Evolutionary conservation across 2,888 invertebrate species (phyloP), one percentile per base, ranked within the genome.

Genomic region (Metalampra italica): DNA sequence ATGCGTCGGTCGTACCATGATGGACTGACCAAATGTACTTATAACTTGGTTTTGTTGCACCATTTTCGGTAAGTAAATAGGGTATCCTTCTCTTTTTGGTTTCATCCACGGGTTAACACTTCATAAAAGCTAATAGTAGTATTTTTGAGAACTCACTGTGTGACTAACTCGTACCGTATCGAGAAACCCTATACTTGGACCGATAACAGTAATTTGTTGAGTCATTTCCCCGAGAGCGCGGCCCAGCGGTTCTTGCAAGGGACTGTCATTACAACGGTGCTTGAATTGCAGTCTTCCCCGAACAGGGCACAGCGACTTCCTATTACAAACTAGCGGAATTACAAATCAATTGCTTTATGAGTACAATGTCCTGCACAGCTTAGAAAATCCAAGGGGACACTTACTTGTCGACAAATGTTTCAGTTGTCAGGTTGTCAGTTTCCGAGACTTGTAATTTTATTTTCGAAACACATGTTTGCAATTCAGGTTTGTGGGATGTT

Each of bases 261-360:
- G 79, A 79, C 77, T 71, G 71, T 75, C 78, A 84, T 86, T 84
- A 87, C 78, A 85, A 86, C 87, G 86, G 85, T 77, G 68, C 74
- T 71, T 79, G 63, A 68, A 82, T 82, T 78, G 75, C 75, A 60
- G 75, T 55, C 66, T 62, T 70, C 67, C 62, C 62, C 54, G 61
- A 64, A 57, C 70, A 76, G 76, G 75, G 71, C 62, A 60, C 63
- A 49, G 57, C 60, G 64, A 58, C 66, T 74, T 74, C 66, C 66
- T 68, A 64, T 62, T 65, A 59, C 52, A 53, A 58, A 55, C 51
- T 49, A 51, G 52, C 43, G 41, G 52, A 54, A 55, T 50, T 47
- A 51, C 51, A 55, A 57, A 52, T 57, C 54, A 54, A 64, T 62
- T 56, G 53, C 46, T 50, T 59, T 15, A n/a, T n/a, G 36, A n/a